A percentile compares a stretch with the other conserved stretches of the same genome.
These are phyloP conservation scores for Alouatta palliata DNA, from an alignment of 2,113 vertebrate genomes.

Conservation along the genomic window DNA sequence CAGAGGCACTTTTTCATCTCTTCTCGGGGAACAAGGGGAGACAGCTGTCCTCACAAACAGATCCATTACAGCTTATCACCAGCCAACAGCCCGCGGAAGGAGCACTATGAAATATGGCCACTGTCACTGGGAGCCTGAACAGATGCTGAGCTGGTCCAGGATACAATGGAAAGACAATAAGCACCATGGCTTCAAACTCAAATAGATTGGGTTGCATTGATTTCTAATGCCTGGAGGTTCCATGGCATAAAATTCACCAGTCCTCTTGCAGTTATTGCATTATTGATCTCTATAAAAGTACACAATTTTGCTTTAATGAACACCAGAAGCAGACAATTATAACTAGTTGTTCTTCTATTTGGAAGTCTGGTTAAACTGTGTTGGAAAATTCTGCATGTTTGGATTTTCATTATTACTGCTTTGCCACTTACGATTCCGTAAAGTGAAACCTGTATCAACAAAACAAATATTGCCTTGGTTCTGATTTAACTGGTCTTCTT, in stretches of 20 bases:
- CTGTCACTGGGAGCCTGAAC: slow-evolving; percentile 87
- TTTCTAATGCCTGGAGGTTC: slow-evolving; percentile 76
- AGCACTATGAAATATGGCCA: slow-evolving; percentile 91
- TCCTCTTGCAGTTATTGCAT: slow-evolving; percentile 46
- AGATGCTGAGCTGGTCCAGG: slow-evolving; percentile 57
- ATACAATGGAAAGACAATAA: slow-evolving; percentile 56
- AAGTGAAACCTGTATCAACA: background rate
- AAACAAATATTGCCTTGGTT: background rate
- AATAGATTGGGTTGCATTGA: slow-evolving; percentile 83
- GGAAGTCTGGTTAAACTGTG: background rate
- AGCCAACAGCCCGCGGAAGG: slow-evolving; percentile 87
- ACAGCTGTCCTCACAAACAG: slow-evolving; percentile 86
- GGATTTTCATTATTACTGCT: fast-evolving
- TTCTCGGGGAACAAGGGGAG: slow-evolving; percentile 84
- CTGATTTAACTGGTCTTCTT: background rate
- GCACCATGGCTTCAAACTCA: slow-evolving; percentile 76
- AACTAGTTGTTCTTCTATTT: background rate
- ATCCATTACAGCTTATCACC: slow-evolving; percentile 98
- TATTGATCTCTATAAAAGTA: slow-evolving; percentile 67
- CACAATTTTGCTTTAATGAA: slow-evolving; percentile 56
- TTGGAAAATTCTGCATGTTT: background rate
- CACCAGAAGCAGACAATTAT: background rate
- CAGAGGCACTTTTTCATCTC: slow-evolving; percentile 89
- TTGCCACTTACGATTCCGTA: background rate
- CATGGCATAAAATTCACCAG: slow-evolving; percentile 80